A percentile compares a stretch with the other conserved stretches of the same genome.
These are phyloP conservation scores for Eulemur mongoz DNA, from an alignment of 2,797 vertebrate genomes.

Conservation along the genomic window DNA sequence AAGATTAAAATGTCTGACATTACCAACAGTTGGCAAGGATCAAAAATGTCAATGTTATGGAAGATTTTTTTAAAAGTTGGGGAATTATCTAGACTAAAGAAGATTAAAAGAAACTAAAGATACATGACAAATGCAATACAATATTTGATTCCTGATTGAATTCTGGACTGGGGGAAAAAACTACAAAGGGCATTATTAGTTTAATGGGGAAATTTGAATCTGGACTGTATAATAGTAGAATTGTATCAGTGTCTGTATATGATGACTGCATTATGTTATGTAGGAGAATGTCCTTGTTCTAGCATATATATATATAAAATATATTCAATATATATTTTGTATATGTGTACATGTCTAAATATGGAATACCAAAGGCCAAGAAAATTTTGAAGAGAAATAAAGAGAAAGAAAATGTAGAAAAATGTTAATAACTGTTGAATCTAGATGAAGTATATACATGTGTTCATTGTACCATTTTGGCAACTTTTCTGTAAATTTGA, in stretches of 20 bases:
- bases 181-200: neutral
- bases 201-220: neutral
- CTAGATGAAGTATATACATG: neutral
- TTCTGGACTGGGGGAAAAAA: neutral
- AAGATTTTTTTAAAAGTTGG: neutral
- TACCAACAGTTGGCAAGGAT: neutral
- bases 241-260: neutral
- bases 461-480: neutral
- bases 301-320: neutral
- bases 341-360: neutral
- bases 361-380: neutral
- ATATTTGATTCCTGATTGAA: neutral
- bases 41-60: neutral
- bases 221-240: neutral
- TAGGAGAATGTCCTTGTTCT: neutral
- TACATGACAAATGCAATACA: neutral
- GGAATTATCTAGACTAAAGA: neutral
- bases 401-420: neutral
- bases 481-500: constrained; percentile 1
- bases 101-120: constrained; percentile 20
- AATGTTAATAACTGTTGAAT: neutral
- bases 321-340: neutral
- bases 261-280: neutral
- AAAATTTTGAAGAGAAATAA: constrained; percentile 19
- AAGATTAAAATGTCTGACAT: constrained; percentile 34